These are phyloP conservation scores for Sebastiscus albofasciatus DNA, from an alignment of 2,797 vertebrate species.

Conservation along the genomic window DNA sequence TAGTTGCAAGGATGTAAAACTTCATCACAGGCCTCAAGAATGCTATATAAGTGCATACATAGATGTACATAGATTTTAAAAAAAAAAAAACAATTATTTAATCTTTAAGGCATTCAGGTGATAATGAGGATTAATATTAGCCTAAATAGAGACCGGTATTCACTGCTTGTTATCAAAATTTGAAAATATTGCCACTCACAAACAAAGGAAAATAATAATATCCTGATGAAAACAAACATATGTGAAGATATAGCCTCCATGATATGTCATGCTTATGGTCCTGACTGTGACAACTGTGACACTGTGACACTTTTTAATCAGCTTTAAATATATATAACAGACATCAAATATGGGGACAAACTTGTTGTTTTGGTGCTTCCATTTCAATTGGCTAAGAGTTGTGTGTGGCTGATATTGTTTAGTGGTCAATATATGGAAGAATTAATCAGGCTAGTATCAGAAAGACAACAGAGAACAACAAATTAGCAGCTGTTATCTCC, in stretches of 20 bases:
- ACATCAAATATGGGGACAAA: background rate
- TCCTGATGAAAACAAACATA: background rate
- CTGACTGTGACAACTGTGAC: background rate
- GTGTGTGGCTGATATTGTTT: conserved; percentile 13
- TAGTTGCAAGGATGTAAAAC: background rate
- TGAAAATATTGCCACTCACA: no score
- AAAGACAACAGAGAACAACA: background rate
- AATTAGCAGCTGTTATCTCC: background rate
- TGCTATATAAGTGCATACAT: background rate
- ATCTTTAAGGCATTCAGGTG: background rate
- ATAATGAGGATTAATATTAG: background rate
- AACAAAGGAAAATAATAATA: no score
- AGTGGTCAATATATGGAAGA: background rate
- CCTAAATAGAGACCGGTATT: background rate
- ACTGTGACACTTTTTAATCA: background rate
- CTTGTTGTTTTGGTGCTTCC: background rate
- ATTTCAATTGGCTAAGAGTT: conserved; percentile 26
- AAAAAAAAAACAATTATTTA: no score
- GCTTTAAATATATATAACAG: background rate
- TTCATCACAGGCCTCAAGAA: background rate
- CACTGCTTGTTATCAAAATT: no score
- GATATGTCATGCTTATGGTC: background rate
- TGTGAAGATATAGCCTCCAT: background rate
- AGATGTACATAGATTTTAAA: background rate
- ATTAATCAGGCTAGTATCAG: background rate